Percentiles rank a stretch among this genome's conserved stretches.
Conservation (phyloP, 2,888 invertebrate species). For the Muschampia plurimacula region DNA sequence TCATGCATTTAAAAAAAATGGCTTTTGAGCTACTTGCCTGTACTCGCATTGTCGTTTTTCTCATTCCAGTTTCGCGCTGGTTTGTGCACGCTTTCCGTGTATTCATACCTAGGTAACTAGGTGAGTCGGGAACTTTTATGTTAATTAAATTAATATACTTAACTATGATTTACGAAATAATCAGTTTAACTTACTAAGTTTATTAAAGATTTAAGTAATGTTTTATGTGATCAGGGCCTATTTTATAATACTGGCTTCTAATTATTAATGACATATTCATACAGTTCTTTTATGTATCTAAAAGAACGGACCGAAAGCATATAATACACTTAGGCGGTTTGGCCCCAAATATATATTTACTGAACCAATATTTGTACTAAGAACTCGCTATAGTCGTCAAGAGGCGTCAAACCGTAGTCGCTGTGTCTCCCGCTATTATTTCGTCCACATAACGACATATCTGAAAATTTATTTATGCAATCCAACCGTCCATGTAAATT, state of each 20-base stretch:
- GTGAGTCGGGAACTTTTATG: conserved; percentile 55
- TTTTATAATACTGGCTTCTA: neutral
- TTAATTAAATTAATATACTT: conserved; percentile 56
- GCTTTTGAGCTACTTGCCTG: conserved; percentile 61
- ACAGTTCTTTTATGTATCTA: neutral
- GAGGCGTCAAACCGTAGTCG: neutral
- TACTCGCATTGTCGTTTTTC: conserved; percentile 60
- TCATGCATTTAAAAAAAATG: conserved; percentile 70
- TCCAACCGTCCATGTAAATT: neutral
- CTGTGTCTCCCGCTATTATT: neutral
- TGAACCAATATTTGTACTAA: neutral
- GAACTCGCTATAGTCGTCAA: conserved; percentile 1
- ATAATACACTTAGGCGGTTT: neutral
- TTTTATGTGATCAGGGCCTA: neutral
- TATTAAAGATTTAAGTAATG: neutral
- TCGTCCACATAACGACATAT: neutral
- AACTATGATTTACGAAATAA: conserved; percentile 16
- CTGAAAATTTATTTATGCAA: neutral
- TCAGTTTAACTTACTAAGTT: neutral
- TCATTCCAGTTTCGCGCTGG: conserved; percentile 59
- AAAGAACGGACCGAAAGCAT: neutral
- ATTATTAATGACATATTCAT: too few relatives aligned
- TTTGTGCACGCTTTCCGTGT: conserved; percentile 46
- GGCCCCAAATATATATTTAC: neutral
- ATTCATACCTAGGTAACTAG: conserved; percentile 52